Evolutionary conservation across 2,113 vertebrate genomes (phyloP).

Genomic region (Dermatemys mawii): DNA sequence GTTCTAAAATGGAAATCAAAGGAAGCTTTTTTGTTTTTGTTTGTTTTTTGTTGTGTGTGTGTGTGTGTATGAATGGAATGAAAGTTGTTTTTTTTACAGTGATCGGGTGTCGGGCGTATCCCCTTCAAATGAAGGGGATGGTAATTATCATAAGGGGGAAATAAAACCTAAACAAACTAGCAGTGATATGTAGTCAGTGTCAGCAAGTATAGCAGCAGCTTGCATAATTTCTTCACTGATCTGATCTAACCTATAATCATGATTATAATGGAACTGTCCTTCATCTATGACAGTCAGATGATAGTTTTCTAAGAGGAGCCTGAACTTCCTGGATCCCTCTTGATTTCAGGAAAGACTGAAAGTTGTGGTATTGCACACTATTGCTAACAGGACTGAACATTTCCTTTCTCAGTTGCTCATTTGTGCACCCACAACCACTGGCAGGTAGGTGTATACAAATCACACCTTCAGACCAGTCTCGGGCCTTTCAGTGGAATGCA

Average conservation of each 20-base stretch:
- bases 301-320: no score
- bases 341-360: neutral
- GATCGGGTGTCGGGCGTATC: neutral
- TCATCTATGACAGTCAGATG: neutral
- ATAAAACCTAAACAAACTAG: neutral
- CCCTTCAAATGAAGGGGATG: neutral
- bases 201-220: neutral
- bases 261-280: neutral
- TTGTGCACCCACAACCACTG: neutral
- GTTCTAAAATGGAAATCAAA: neutral
- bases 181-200: neutral
- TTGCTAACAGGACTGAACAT: neutral
- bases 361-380: neutral
- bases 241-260: neutral
- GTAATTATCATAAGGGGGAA: neutral
- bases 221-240: neutral
- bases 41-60: no score
- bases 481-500: neutral
- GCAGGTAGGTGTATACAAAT: neutral
- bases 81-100: neutral
- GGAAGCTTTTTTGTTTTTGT: neutral
- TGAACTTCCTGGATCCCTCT: neutral
- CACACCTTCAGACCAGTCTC: neutral
- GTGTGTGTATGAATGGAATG: neutral
- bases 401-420: neutral